These are phyloP conservation scores for Capitulum mitella DNA, from an alignment of 2,888 invertebrate species.

Conservation along the genomic window DNA sequence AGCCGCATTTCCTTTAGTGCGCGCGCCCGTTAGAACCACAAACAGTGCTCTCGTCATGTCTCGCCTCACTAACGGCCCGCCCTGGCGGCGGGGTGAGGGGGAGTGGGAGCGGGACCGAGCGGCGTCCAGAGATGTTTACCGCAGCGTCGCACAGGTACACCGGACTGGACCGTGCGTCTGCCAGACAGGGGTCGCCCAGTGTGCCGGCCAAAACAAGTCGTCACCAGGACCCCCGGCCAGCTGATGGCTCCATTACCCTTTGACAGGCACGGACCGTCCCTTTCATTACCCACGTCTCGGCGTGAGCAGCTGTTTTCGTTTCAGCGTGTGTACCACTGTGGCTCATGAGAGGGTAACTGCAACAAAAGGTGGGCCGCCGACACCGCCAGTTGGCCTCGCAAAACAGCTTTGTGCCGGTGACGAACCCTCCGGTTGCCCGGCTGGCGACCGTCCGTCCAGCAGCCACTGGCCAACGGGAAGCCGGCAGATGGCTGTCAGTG, in stretches of 20 bases:
- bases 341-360: too few species aligned
- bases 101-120: too few species aligned
- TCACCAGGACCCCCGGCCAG: neutral
- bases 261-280: neutral
- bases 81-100: neutral
- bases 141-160: neutral
- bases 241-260: conserved; percentile 14
- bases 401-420: neutral
- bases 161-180: neutral
- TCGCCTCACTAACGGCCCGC: neutral
- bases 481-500: too few species aligned
- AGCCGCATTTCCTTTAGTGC: neutral
- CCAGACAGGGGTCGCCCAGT: neutral
- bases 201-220: neutral
- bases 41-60: neutral
- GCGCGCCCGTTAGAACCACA: neutral
- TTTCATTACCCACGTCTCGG: neutral
- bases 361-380: too few species aligned
- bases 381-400: neutral
- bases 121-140: neutral
- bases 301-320: neutral
- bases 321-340: too few species aligned
- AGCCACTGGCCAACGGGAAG: too few species aligned
- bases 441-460: too few species aligned
- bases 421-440: too few species aligned